These are phyloP conservation scores for Lepetodrilus schrolli DNA, from an alignment of 2,888 invertebrate genomes.

Conservation along the genomic window DNA sequence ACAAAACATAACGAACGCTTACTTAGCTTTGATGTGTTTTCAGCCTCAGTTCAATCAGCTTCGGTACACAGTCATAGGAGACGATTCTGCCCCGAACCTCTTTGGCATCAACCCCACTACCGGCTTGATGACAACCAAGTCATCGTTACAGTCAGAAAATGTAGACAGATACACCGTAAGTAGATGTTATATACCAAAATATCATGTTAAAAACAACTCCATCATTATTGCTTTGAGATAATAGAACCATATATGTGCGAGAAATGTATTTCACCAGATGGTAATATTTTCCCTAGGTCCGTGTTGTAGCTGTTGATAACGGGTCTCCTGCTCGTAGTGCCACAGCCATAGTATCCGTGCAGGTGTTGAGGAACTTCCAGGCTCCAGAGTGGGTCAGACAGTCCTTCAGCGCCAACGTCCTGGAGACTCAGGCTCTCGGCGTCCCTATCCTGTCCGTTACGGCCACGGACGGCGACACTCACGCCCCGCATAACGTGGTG, in stretches of 20 bases:
- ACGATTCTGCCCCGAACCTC: constrained; percentile 61
- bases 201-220: background rate
- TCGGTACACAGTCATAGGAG: constrained; percentile 61
- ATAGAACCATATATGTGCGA: too few relatives aligned
- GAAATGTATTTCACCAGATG: too few relatives aligned
- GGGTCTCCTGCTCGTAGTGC: constrained; percentile 61
- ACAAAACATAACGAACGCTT: too few relatives aligned
- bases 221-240: background rate
- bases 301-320: constrained; percentile 66
- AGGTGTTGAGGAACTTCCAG: constrained; percentile 61
- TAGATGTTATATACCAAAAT: background rate
- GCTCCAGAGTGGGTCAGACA: constrained; percentile 45
- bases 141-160: constrained; percentile 42
- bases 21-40: constrained; percentile 14
- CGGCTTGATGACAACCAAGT: constrained; percentile 44
- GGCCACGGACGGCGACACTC: constrained; percentile 52
- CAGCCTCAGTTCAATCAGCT: constrained; percentile 61
- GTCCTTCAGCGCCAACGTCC: constrained; percentile 40
- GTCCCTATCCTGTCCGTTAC: constrained; percentile 44
- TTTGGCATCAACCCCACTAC: constrained; percentile 54
- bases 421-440: constrained; percentile 48
- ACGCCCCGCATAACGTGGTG: constrained; percentile 62
- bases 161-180: constrained; percentile 52
- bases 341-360: constrained; percentile 59
- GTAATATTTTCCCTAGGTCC: constrained; percentile 48